Evolutionary conservation across 2,113 vertebrate genomes (phyloP), one percentile per base, ranked within the genome.

Genomic region (Sorex fumeus): DNA sequence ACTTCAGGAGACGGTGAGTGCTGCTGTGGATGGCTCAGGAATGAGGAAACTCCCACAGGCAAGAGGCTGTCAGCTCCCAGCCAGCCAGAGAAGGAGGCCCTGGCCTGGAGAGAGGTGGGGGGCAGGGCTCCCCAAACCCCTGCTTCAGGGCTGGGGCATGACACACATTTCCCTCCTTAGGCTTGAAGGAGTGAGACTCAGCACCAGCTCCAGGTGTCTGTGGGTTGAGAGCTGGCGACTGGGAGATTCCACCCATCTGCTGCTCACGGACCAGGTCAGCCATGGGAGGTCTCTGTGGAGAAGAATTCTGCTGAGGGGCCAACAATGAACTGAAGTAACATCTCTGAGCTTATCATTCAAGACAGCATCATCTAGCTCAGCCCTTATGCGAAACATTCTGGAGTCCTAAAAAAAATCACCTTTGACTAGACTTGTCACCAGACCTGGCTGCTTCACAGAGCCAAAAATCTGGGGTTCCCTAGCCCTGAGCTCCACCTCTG

Each of bases 11-110:
- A 85, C 25, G 85, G 81, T 28, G 53, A 16, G 2, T 30, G 87
- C 78, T n/a, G 72, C 84, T 0, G 50, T 4, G 40, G 83, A 79
- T 0, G 1, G 87, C 95, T 90, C 92, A 96, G 95, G 93, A 95
- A 97, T 97, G 96, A 96, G 96, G 96, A 97, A 97, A 40, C 90
- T 67, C 80, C 88, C 71, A 76, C 66, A 70, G 81, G 88, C 77
- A n/a, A 1, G 66, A 43, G 91, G 60, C 66, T 19, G n/a, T 64
- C 80, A 7, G 23, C 28, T 16, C 9, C 64, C 85, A n/a, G 75
- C 13, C 36, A 67, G 70, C 36, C 13, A 9, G 64, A 2, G 74
- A 32, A 50, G 18, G 69, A 32, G 8, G 2, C 2, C 1, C 84
- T 16, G 47, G 27, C 62, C 18, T 9, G 67, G 43, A 66, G 34